Percentiles rank a stretch among this genome's conserved stretches.
Conservation (phyloP, 2,888 invertebrate species). For the Brachyptera risi region DNA sequence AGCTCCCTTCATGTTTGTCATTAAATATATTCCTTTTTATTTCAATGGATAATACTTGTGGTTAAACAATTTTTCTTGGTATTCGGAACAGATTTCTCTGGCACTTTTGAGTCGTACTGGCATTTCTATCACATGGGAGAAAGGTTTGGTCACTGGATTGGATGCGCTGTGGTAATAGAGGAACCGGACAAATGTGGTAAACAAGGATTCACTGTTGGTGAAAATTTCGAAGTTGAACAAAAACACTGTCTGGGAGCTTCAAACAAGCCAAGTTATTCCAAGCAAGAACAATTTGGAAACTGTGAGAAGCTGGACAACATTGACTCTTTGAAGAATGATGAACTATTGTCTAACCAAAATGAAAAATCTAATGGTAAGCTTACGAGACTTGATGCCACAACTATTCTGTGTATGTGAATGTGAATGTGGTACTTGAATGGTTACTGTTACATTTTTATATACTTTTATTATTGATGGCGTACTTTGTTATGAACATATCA, state of each 20-base stretch:
- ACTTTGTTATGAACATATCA: no score
- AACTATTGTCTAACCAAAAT: no score
- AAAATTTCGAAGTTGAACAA: not conserved
- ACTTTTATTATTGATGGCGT: no score
- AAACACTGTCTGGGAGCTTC: not conserved
- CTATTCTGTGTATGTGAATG: no score
- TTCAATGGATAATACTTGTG: no score
- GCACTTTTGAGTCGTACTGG: conserved; percentile 47
- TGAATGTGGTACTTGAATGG: no score
- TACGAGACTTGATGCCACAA: no score
- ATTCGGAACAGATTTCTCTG: conserved; percentile 37
- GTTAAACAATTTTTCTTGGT: no score
- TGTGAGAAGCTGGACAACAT: conserved; percentile 9
- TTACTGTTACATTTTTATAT: no score
- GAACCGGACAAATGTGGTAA: conserved; percentile 11
- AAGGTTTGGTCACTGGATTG: conserved; percentile 47
- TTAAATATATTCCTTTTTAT: no score
- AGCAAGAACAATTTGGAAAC: not conserved
- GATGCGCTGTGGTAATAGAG: conserved; percentile 44
- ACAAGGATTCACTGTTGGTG: not conserved
- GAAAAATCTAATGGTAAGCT: no score
- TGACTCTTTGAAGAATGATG: not conserved
- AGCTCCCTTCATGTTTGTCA: no score
- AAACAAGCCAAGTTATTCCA: not conserved
- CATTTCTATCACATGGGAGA: conserved; percentile 45